A percentile compares a stretch with the other conserved stretches of the same genome.
These are phyloP conservation scores for Nephrotoma flavescens DNA, from an alignment of 2,888 invertebrate species.

Conservation along the genomic window DNA sequence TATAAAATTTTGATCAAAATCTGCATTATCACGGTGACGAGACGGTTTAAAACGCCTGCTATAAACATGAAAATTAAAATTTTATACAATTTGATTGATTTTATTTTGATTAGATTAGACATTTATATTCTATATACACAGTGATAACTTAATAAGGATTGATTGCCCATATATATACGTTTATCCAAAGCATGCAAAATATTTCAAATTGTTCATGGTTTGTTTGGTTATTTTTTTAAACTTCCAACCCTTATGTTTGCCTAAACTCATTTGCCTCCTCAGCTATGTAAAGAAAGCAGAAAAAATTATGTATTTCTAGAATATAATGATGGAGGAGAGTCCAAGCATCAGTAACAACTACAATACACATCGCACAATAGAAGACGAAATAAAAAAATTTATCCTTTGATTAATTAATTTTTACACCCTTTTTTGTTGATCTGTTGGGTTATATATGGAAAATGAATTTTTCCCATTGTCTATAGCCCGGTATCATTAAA, in stretches of 20 bases:
- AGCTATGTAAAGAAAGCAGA: background rate
- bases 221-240: background rate
- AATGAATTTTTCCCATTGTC: background rate
- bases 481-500: background rate
- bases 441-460: background rate
- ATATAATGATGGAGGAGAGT: background rate
- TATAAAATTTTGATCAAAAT: background rate
- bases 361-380: background rate
- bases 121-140: background rate
- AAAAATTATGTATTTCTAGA: background rate
- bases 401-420: background rate
- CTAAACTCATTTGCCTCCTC: background rate
- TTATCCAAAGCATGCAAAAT: background rate
- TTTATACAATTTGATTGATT: background rate
- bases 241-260: background rate
- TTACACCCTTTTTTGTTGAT: background rate
- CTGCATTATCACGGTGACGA: background rate
- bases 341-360: background rate
- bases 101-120: background rate
- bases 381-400: background rate
- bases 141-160: background rate
- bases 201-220: background rate
- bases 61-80: background rate
- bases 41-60: background rate
- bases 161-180: background rate